phyloP scores from a whole-genome alignment of 2,113 vertebrate species.

The Myiagra hebetior region DNA sequence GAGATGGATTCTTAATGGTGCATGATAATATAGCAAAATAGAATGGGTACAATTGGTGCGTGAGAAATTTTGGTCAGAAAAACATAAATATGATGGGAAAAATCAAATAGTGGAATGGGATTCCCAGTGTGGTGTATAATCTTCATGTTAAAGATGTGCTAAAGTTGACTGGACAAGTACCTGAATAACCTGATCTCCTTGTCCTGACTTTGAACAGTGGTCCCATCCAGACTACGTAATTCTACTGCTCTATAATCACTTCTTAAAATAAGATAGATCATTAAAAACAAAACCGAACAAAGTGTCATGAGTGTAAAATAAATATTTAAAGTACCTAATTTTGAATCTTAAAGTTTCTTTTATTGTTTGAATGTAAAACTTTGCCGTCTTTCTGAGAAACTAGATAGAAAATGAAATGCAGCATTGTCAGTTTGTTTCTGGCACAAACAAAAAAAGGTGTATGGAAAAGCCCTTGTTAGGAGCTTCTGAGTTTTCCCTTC shows the following conservation, averaged over 20 bases:
- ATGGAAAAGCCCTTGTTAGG: neutral
- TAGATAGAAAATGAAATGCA: neutral
- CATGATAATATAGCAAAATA: neutral
- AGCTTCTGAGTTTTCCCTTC: neutral
- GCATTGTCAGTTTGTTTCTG: neutral
- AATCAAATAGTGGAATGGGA: neutral
- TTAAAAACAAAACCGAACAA: neutral
- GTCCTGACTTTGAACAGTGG: neutral
- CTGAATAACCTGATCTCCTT: neutral
- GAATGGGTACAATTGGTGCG: neutral
- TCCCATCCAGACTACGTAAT: neutral
- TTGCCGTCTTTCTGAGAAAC: neutral
- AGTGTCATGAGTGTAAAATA: neutral
- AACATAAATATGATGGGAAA: neutral
- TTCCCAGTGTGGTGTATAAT: neutral
- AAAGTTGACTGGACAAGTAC: neutral
- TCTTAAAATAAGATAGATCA: neutral
- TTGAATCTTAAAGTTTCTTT: neutral
- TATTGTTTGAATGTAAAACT: neutral
- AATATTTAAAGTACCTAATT: neutral
- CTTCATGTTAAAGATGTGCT: neutral
- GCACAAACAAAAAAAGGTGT: neutral
- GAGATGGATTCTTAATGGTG: neutral
- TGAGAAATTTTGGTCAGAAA: neutral
- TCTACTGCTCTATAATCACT: neutral